Base-by-base conservation (phyloP, 2,797 vertebrate species). In the Coccyzus lansbergi region DNA sequence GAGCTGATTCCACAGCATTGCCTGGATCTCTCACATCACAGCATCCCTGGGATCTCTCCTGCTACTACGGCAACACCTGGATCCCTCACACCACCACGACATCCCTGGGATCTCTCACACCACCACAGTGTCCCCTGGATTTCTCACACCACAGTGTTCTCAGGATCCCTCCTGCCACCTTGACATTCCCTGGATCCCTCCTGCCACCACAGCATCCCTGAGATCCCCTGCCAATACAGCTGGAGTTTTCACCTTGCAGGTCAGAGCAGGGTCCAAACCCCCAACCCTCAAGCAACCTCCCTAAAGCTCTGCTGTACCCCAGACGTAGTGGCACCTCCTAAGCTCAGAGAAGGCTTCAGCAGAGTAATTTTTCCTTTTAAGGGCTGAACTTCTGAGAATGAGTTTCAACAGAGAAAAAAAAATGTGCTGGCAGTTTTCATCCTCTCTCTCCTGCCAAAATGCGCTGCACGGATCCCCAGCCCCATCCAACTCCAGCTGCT, bases 361-460 rank as follows among this genome's bases (percentile, higher is more conserved):
- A 77, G 31, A 92, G 44, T 28, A 2, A 2, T 83, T 94, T 58
- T 84, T 72, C 92, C 95, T 95, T 96, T 95, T 93, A 94, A 92
- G 94, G 88, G 49, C 83, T 83, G 46, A 94, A 52, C 34, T 53
- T 53, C 64, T 70, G 63, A 93, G 68, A 90, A 78, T 0, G 6
- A 84, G 49, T 79, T 84, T 60, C 77, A 72, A 74, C 67, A 79
- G 29, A 75, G n/a, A 81, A 33, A 20, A 64, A 26, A 71, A 33
- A 64, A 4, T 1, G 46, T 48, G 52, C 70, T 72, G 62, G 67
- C 89, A 92, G 56, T 89, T 88, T 91, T 86, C 76, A 72, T 34
- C 49, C 25, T 53, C 52, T 55, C 34, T 70, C 44, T 65, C 31
- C 65, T 86, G 87, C 83, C 49, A 48, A 93, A 86, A 79, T 1